phyloP scores from a whole-genome alignment of 2,888 invertebrate genomes.

The Prosapia bicincta region DNA sequence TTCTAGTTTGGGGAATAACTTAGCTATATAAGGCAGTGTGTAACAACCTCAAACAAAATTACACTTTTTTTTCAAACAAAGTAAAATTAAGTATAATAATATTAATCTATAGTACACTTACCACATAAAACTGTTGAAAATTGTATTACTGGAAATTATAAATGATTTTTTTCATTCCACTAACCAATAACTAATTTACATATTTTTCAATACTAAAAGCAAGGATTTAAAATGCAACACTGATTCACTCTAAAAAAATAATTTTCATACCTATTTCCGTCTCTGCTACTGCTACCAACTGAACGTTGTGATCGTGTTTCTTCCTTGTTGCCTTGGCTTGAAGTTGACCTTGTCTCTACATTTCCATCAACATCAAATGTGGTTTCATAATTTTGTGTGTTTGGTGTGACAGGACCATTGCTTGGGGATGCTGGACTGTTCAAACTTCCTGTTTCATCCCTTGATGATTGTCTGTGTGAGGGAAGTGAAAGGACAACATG shows the following conservation, averaged over 20 bases:
- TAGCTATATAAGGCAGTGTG: too few species aligned
- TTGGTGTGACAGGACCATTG: constrained; percentile 38
- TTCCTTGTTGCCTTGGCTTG: constrained; percentile 68
- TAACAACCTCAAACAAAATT: too few species aligned
- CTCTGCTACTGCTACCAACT: constrained; percentile 50
- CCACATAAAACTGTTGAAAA: too few species aligned
- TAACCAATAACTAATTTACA: too few species aligned
- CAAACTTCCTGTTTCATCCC: constrained; percentile 36
- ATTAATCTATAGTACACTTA: too few species aligned
- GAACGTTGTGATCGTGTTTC: constrained; percentile 60
- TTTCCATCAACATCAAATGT: constrained; percentile 90
- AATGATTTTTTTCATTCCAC: too few species aligned
- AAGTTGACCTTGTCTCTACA: constrained; percentile 86
- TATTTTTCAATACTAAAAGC: too few species aligned
- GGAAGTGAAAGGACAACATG: constrained; percentile 2
- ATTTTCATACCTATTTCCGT: constrained; percentile 70
- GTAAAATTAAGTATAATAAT: too few species aligned
- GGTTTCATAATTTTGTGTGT: constrained; percentile 73
- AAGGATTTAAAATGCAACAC: too few species aligned
- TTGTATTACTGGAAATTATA: too few species aligned
- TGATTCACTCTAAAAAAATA: background rate
- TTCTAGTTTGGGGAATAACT: too few species aligned
- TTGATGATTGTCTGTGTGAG: constrained; percentile 50
- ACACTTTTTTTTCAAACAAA: too few species aligned
- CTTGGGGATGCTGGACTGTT: constrained; percentile 39